Percentiles rank a stretch among this genome's conserved stretches.
phyloP scores from a whole-genome alignment of 30 jellyfish, hydroid and myxozoan genomes.

The Hydractinia echinata region DNA sequence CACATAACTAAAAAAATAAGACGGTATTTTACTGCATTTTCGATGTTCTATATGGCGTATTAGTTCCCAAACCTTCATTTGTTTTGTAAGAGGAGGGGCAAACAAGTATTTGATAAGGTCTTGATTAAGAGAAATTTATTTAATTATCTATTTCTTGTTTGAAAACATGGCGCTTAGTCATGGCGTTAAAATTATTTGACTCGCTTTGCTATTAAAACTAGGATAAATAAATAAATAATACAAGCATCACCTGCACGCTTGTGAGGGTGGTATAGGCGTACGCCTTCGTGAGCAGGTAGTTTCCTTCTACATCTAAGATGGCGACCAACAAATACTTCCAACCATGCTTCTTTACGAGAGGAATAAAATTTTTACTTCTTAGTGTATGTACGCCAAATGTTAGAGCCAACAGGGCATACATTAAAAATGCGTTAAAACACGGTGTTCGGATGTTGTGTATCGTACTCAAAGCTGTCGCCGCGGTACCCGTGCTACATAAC shows the following conservation, averaged over 20 bases:
- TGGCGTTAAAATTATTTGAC: not conserved
- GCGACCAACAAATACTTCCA: conserved; percentile 81
- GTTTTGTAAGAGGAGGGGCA: too few species aligned
- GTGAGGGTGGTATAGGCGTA: conserved; percentile 89
- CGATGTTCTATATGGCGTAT: not conserved
- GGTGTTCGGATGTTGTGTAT: conserved; percentile 70
- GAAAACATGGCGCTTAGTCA: too few species aligned
- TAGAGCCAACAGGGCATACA: conserved; percentile 49
- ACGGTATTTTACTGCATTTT: not conserved
- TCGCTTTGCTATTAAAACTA: not conserved
- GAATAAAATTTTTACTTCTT: conserved; percentile 27
- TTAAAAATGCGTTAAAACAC: conserved; percentile 70
- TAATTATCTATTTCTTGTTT: too few species aligned
- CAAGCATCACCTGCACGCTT: conserved; percentile 73
- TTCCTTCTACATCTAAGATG: conserved; percentile 82
- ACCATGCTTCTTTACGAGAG: conserved; percentile 49
- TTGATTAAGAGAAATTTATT: too few species aligned
- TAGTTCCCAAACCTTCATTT: too few species aligned
- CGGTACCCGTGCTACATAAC: conserved; percentile 88
- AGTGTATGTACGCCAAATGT: conserved; percentile 78
- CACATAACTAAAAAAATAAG: conserved; percentile 72
- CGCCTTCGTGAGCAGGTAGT: conserved; percentile 79
- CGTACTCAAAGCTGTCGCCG: conserved; percentile 78
- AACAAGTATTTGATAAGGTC: too few species aligned
- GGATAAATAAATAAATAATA: not conserved